phyloP scores from a whole-genome alignment of 92 coral and sea anemone species.

The Nematostella vectensis region DNA sequence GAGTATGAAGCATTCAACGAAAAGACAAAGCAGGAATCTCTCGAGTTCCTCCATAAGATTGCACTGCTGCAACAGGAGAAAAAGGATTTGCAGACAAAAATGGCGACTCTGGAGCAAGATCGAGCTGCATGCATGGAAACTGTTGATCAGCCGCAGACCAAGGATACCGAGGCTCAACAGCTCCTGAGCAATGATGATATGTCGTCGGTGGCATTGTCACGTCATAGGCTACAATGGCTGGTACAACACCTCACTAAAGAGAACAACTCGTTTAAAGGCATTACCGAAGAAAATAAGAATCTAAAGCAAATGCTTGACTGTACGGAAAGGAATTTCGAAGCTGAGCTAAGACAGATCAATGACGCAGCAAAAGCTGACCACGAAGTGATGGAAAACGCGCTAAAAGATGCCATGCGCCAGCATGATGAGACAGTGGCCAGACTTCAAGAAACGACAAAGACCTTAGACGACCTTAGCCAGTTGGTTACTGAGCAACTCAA shows the following conservation, averaged over 20 bases:
- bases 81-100: not conserved
- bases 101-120: not conserved
- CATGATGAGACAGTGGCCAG: conserved; percentile 4
- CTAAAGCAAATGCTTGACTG: not conserved
- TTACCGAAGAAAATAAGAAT: not conserved
- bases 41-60: not conserved
- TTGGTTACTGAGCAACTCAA: not conserved
- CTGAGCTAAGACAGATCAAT: not conserved
- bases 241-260: not conserved
- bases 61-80: not conserved
- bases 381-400: conserved; percentile 7
- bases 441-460: conserved; percentile 8
- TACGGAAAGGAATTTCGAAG: not conserved
- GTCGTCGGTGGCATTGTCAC: not conserved
- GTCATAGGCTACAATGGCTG: not conserved
- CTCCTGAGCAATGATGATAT: too few relatives aligned
- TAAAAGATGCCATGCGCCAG: conserved; percentile 5
- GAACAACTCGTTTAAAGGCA: not conserved
- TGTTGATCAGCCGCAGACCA: not conserved
- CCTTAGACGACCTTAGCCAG: not conserved
- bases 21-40: not conserved
- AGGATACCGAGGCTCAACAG: not conserved
- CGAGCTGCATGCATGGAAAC: not conserved
- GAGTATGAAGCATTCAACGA: not conserved
- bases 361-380: conserved; percentile 2